Conservation (phyloP, 2,888 invertebrate genomes). For the Pristionchus arcanus region DNA sequence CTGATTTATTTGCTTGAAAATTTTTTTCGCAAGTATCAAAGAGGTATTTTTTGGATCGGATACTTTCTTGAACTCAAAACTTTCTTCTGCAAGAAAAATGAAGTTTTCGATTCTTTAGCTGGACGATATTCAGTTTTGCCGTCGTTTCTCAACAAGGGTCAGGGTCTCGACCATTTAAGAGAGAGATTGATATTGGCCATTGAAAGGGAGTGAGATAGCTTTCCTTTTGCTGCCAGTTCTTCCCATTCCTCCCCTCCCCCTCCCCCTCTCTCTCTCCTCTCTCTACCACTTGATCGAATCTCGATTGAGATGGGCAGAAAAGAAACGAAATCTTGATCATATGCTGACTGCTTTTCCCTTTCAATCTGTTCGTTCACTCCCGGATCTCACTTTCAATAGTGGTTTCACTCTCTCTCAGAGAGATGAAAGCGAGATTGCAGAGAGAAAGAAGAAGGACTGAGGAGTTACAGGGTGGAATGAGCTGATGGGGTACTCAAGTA, state of each 20-base stretch:
- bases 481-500: background rate
- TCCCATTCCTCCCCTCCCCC: background rate
- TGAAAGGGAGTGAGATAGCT: slow-evolving; percentile 30
- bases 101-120: background rate
- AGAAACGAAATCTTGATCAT: slow-evolving; percentile 46
- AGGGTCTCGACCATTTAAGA: background rate
- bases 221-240: background rate
- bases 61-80: background rate
- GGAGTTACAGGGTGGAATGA: background rate
- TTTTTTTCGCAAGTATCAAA: background rate
- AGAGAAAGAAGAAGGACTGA: background rate
- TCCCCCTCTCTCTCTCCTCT: too few relatives aligned
- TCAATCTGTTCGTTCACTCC: slow-evolving; percentile 23
- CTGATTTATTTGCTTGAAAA: background rate
- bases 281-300: slow-evolving; percentile 13
- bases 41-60: background rate
- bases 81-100: background rate
- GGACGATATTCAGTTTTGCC: background rate
- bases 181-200: slow-evolving; percentile 11
- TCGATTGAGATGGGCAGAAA: slow-evolving; percentile 34
- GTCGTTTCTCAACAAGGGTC: background rate
- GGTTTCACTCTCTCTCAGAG: slow-evolving; percentile 11
- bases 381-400: slow-evolving; percentile 34
- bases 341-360: background rate
- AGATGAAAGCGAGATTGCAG: slow-evolving; percentile 3